Percentiles rank a stretch among this genome's conserved stretches.
Conservation (phyloP, 2,113 vertebrate species). For the Cyprinodon brontotheroides region DNA sequence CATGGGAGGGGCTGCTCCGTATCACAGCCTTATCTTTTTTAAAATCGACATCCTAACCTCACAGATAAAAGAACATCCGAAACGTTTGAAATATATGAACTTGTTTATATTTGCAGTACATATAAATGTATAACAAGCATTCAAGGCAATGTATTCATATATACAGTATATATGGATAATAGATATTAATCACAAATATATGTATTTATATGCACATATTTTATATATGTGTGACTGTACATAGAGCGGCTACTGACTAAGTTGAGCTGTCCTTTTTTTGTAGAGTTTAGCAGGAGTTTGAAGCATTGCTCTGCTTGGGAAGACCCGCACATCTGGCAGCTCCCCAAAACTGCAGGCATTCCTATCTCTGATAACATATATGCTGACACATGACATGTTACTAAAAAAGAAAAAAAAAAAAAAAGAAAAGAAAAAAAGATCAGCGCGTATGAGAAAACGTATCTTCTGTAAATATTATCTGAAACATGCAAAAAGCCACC, state of each 20-base stretch:
- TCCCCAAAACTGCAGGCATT: slow-evolving; percentile 90
- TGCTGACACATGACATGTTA: slow-evolving; percentile 74
- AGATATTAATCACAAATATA: slow-evolving; percentile 83
- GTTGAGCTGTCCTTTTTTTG: slow-evolving; percentile 96
- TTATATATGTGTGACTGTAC: slow-evolving; percentile 84
- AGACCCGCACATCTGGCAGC: slow-evolving; percentile 87
- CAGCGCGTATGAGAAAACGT: slow-evolving; percentile 58
- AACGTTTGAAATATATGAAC: slow-evolving; percentile 82
- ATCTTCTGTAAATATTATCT: slow-evolving; percentile 79
- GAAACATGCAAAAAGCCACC: slow-evolving; percentile 81
- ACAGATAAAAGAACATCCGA: slow-evolving; percentile 81
- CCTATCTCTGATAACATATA: slow-evolving; percentile 82
- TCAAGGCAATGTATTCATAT: slow-evolving; percentile 88
- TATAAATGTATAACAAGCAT: slow-evolving; percentile 91
- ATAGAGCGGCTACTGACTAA: slow-evolving; percentile 90
- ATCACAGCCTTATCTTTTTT: slow-evolving; percentile 86
- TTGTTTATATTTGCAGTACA: slow-evolving; percentile 94
- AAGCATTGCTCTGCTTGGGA: slow-evolving; percentile 90
- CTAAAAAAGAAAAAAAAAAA: slow-evolving; percentile 19
- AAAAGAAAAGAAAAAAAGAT: slow-evolving; percentile 33
- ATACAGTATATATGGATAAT: slow-evolving; percentile 83
- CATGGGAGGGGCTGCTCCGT: slow-evolving; percentile 85
- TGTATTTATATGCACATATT: slow-evolving; percentile 85
- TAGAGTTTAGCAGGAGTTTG: slow-evolving; percentile 97
- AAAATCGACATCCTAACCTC: slow-evolving; percentile 80